Percentiles rank a stretch among this genome's conserved stretches.
Evolutionary conservation across 2,888 invertebrate genomes (phyloP).

Genomic region (Sesamia inferens): DNA sequence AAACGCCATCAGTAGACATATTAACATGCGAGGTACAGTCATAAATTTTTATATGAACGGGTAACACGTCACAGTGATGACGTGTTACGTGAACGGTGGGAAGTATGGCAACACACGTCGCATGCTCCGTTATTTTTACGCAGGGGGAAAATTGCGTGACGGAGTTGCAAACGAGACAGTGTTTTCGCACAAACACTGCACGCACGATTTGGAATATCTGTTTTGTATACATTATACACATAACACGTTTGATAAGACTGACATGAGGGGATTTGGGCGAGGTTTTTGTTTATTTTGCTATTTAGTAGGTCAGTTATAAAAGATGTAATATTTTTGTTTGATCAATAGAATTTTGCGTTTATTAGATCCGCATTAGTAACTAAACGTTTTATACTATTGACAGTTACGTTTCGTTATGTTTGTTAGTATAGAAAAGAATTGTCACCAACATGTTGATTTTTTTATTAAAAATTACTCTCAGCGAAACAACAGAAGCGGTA

Average conservation of each 20-base stretch:
- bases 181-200: constrained; percentile 74
- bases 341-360: constrained; percentile 16
- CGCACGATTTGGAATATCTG: constrained; percentile 79
- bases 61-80: constrained; percentile 77
- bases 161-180: constrained; percentile 71
- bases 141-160: constrained; percentile 80
- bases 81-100: constrained; percentile 69
- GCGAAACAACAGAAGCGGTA: constrained; percentile 28
- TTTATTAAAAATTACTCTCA: constrained; percentile 30
- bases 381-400: constrained; percentile 39
- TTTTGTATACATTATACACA: constrained; percentile 65
- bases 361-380: constrained; percentile 44
- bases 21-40: constrained; percentile 78
- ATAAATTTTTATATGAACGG: constrained; percentile 83
- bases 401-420: constrained; percentile 29
- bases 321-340: constrained; percentile 35
- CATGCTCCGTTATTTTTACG: constrained; percentile 69
- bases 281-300: constrained; percentile 50
- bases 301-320: constrained; percentile 53
- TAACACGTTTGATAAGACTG: constrained; percentile 65
- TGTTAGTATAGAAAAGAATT: constrained; percentile 27
- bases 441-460: constrained; percentile 22
- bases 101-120: constrained; percentile 67
- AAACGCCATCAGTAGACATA: constrained; percentile 63
- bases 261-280: constrained; percentile 55